Evolutionary conservation across 2,797 vertebrate species (phyloP), one percentile per base, ranked within the genome.

Genomic region (Vireo griseus): DNA sequence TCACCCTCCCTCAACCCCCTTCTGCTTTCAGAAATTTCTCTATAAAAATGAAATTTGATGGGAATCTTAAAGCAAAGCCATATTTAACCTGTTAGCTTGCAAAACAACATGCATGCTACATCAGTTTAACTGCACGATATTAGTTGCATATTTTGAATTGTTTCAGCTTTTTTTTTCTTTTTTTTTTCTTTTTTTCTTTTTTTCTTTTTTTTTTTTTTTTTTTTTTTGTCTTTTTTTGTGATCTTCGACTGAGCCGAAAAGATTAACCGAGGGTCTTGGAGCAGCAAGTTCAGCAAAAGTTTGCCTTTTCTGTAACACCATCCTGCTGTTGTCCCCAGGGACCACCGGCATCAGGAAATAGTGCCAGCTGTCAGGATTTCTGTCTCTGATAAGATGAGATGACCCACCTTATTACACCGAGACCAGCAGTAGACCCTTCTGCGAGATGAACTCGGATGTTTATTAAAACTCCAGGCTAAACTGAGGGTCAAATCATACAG

Each of bases 1-100:
- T 98, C 98, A 98, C 98, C 98, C 98, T 98, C 97, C 98, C 98
- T 98, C 98, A 98, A 98, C 98, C 98, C 95, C 98, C 98, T 98
- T 98, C 98, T 98, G 98, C 98, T 98, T 98, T 98, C 97, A 98
- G 98, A 98, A 97, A 98, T 98, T 98, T 98, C 96, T 98, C 98
- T 98, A 96, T 98, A 97, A 98, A 98, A 98, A 97, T 57, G 86
- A 97, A 98, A 98, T 98, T 97, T 97, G 98, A 97, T 97, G 97
- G 96, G 97, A 98, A 98, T 98, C 97, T 98, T 98, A 97, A 98
- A 97, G 98, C 95, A 97, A 98, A 97, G 97, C 97, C 97, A 97
- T 97, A 98, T 98, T 98, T 98, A 98, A 98, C 98, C 98, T 98
- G 98, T 98, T 98, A 98, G 97, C 97, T 96, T 95, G 97, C 97